phyloP scores from a whole-genome alignment of 2,113 vertebrate species.

The Ia io region DNA sequence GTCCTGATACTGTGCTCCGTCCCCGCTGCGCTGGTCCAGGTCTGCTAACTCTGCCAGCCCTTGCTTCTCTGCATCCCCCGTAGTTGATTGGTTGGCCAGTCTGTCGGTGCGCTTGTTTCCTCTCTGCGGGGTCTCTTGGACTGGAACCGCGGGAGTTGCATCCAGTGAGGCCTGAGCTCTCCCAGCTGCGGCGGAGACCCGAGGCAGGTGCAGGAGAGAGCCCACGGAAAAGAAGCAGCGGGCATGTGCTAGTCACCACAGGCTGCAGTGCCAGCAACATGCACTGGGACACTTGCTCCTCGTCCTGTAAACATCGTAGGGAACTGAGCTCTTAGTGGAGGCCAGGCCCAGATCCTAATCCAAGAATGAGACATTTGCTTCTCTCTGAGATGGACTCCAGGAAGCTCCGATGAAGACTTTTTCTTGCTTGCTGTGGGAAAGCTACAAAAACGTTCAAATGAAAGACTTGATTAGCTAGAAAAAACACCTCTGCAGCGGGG shows the following conservation, averaged over 20 bases:
- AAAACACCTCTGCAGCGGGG: background rate
- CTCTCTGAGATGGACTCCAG: background rate
- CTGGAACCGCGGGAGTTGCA: background rate
- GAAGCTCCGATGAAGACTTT: background rate
- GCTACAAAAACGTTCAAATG: background rate
- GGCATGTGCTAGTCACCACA: background rate
- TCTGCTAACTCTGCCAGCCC: no score
- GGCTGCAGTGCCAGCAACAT: background rate
- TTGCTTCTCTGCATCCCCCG: background rate
- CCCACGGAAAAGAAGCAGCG: background rate
- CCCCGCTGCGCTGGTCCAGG: background rate
- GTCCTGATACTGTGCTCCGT: fast-evolving
- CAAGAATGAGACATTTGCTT: background rate
- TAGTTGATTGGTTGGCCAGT: no score
- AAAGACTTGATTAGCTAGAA: background rate
- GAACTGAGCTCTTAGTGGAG: background rate
- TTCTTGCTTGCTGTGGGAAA: background rate
- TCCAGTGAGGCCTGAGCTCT: background rate
- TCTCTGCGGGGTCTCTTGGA: background rate
- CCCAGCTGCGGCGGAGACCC: background rate
- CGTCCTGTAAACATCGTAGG: background rate
- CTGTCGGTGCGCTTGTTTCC: no score
- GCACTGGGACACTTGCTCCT: background rate
- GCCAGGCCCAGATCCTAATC: background rate
- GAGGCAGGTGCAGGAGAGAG: background rate